Conservation (phyloP, 2,113 vertebrate genomes). For the Phylloscopus trochiloides region DNA sequence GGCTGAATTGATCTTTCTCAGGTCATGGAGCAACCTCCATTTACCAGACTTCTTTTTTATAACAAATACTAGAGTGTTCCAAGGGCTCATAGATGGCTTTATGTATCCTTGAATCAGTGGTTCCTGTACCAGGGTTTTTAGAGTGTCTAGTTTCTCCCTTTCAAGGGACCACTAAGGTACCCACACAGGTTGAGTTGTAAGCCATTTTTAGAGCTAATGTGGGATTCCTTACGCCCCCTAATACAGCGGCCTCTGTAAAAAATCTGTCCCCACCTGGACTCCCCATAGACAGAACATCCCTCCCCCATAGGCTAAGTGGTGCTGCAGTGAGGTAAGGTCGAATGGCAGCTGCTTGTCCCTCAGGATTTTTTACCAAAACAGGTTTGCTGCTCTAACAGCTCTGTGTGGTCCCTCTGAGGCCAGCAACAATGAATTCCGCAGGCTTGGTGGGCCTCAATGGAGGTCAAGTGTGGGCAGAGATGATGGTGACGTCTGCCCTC, state of each 20-base stretch:
- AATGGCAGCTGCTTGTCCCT: neutral
- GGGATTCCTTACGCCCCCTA: neutral
- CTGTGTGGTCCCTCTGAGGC: neutral
- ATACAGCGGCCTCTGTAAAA: neutral
- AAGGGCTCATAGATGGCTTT: neutral
- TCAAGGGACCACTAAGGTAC: neutral
- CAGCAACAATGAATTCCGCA: neutral
- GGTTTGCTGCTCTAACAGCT: neutral
- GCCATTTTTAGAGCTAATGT: neutral
- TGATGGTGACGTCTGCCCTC: neutral
- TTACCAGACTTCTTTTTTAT: neutral
- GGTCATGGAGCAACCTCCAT: neutral
- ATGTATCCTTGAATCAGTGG: neutral
- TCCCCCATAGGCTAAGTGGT: too few species aligned
- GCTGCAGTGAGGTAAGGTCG: neutral
- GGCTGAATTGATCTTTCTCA: neutral
- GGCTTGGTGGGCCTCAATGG: neutral
- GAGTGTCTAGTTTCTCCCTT: neutral
- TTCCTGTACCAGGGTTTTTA: neutral
- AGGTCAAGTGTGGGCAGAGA: neutral
- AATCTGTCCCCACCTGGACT: neutral
- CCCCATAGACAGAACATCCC: neutral
- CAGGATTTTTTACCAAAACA: neutral
- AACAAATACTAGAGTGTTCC: neutral
- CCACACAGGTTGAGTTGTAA: neutral